These are phyloP conservation scores for Cochlearius cochlearius DNA, from an alignment of 2,113 vertebrate genomes.

Conservation along the genomic window DNA sequence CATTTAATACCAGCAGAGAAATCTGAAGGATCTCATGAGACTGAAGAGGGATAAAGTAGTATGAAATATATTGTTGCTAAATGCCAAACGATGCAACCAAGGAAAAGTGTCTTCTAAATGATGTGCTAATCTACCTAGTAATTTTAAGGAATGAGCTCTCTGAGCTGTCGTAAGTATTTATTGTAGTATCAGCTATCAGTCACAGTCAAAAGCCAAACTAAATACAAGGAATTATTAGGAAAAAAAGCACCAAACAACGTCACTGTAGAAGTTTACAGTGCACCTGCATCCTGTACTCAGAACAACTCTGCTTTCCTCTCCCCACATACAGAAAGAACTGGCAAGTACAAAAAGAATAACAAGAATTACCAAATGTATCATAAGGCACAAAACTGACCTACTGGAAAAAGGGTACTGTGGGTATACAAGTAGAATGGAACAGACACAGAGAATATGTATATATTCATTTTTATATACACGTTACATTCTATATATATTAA, in stretches of 20 bases:
- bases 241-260: background rate
- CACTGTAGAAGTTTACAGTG: background rate
- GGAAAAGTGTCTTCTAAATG: background rate
- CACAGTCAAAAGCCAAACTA: background rate
- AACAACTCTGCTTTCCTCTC: background rate
- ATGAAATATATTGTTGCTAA: background rate
- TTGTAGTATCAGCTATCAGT: background rate
- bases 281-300: background rate
- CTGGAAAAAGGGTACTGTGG: background rate
- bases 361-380: background rate
- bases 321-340: background rate
- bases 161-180: background rate
- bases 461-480: background rate
- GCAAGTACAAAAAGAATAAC: background rate
- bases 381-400: background rate
- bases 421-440: background rate
- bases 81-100: background rate
- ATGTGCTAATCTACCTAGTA: background rate
- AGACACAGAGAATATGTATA: background rate
- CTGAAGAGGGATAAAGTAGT: background rate
- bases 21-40: background rate
- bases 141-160: background rate
- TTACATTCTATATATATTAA: background rate
- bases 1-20: background rate
- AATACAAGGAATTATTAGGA: background rate